Evolutionary conservation across 2,888 invertebrate genomes (phyloP), one percentile per base, ranked within the genome.

Genomic region (Tenthredo distinguenda): DNA sequence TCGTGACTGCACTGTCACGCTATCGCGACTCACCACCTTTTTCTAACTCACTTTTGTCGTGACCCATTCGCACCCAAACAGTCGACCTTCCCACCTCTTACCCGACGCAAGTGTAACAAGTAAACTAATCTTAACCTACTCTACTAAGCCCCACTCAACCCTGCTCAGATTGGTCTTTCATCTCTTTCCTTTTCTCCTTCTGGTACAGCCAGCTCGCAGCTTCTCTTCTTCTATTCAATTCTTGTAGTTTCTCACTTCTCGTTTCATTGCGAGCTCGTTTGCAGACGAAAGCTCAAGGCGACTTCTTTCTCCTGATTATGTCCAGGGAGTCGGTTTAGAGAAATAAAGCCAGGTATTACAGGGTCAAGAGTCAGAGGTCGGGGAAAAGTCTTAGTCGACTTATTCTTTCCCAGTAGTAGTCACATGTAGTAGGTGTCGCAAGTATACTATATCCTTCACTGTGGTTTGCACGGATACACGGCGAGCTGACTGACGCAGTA

Each of bases 101-200:
- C 21, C 10, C 47, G 82, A 86, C 85, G 88, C 87, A 47, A 85
- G 58, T 77, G 89, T 89, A 89, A 88, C 90, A 88, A 89, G 88
- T 89, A 89, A 90, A 89, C 89, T 88, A 87, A 90, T 89, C 89
- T 90, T 88, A 89, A 89, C 88, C 89, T 87, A 87, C 87, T 86
- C 88, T 85, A 86, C 88, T 87, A 88, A 89, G 89, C 88, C 87
- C 85, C 87, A 87, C 87, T 87, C 84, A 81, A 86, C 85, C 85
- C 86, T 85, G 77, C 82, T 86, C 86, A 86, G 86, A 87, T 89
- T 88, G 87, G 89, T 88, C 87, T 81, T 85, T 65, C 15, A 79
- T 65, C 58, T 58, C 62, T 21, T 65, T 84, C 65, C 50, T 85
- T 74, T 77, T 68, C 79, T 72, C 68, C 65, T 68, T 84, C 84